Percentiles rank a stretch among this genome's conserved stretches.
Evolutionary conservation across 2,888 invertebrate species (phyloP).

Genomic region (Polyommatus icarus): DNA sequence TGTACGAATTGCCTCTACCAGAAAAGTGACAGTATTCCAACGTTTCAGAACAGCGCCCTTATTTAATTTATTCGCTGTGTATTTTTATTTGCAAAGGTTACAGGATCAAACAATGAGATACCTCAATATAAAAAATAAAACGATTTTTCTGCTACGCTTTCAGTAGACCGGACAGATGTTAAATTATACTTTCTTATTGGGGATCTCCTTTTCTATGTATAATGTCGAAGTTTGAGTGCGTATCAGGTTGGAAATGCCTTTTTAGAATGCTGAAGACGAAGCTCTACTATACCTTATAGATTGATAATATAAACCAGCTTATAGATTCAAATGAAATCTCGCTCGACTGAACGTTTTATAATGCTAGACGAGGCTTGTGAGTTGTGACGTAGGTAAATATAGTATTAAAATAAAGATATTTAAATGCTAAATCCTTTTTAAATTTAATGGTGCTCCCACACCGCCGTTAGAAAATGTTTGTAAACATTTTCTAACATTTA

Average conservation of each 20-base stretch:
- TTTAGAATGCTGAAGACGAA: conserved; percentile 1
- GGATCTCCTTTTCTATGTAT: neutral
- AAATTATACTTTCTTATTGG: neutral
- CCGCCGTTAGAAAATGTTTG: too few species aligned
- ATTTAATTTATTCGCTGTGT: neutral
- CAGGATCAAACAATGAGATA: neutral
- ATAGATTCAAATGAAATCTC: neutral
- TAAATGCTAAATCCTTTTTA: too few species aligned
- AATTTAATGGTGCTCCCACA: too few species aligned
- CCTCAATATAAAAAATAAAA: neutral
- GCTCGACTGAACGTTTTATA: neutral
- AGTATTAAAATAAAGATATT: too few species aligned
- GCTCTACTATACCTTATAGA: neutral
- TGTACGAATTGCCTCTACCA: too few species aligned
- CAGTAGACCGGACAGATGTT: neutral
- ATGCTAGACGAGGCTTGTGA: too few species aligned
- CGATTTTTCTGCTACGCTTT: neutral
- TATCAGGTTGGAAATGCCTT: neutral
- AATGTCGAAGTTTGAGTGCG: neutral
- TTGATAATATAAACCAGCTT: neutral
- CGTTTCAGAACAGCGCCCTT: too few species aligned
- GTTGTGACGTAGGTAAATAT: too few species aligned
- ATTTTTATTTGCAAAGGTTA: neutral
- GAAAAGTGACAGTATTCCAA: too few species aligned
- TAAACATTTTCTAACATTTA: too few species aligned